These are phyloP conservation scores for Pseudococcus viburni DNA, from an alignment of 2,888 invertebrate species.

Conservation along the genomic window DNA sequence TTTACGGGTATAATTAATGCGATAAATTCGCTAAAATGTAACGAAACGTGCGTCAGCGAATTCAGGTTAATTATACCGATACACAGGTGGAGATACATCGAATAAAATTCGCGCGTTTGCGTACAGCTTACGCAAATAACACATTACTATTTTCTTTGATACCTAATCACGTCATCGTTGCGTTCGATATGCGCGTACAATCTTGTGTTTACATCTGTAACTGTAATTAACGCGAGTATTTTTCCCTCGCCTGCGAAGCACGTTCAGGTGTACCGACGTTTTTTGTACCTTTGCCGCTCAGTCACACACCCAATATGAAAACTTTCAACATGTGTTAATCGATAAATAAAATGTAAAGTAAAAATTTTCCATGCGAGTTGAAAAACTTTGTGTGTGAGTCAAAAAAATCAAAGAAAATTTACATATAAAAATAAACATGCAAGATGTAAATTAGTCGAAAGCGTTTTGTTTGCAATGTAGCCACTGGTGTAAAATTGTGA, in stretches of 20 bases:
- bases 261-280: background rate
- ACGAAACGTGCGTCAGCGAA: slow-evolving; percentile 17
- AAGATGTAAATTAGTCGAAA: slow-evolving; percentile 39
- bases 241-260: slow-evolving; percentile 9
- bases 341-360: slow-evolving; percentile 27
- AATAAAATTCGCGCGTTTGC: background rate
- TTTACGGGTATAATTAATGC: background rate
- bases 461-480: slow-evolving; percentile 44
- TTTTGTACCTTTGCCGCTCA: background rate
- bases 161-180: slow-evolving; percentile 13
- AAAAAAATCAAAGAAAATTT: slow-evolving; percentile 52
- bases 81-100: background rate
- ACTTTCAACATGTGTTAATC: background rate
- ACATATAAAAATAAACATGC: slow-evolving; percentile 56
- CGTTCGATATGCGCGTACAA: background rate
- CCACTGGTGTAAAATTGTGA: background rate
- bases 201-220: slow-evolving; percentile 33
- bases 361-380: slow-evolving; percentile 47
- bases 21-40: slow-evolving; percentile 24
- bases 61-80: slow-evolving; percentile 32
- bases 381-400: slow-evolving; percentile 24
- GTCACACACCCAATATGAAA: slow-evolving; percentile 11
- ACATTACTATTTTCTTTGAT: background rate
- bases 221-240: slow-evolving; percentile 11
- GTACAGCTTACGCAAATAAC: background rate